Conservation (phyloP, 2,888 invertebrate genomes). For the Bursaphelenchus okinawaensis region DNA sequence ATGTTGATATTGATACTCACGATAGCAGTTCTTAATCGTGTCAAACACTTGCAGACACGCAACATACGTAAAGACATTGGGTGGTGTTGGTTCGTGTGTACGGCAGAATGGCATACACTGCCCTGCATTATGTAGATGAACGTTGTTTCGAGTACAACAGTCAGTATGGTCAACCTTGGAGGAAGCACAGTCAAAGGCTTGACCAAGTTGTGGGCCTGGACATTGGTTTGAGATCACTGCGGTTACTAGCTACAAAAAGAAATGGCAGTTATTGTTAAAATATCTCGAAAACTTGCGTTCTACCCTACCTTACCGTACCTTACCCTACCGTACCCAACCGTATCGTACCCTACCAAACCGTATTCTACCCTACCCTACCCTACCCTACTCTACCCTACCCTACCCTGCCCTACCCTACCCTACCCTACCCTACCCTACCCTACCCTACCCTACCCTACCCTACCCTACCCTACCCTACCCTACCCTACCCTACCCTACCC, state of each 20-base stretch:
- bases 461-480: too few species aligned
- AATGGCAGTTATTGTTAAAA: neutral
- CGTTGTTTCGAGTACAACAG: slow-evolving; percentile 41
- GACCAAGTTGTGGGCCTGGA: slow-evolving; percentile 49
- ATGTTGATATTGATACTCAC: slow-evolving; percentile 39
- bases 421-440: too few species aligned
- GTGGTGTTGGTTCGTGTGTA: slow-evolving; percentile 47
- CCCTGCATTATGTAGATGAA: slow-evolving; percentile 40
- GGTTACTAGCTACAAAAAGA: slow-evolving; percentile 38
- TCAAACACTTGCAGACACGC: slow-evolving; percentile 36
- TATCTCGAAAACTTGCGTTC: neutral
- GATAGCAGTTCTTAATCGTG: slow-evolving; percentile 36
- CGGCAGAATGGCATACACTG: slow-evolving; percentile 53
- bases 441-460: too few species aligned
- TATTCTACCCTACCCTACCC: too few species aligned
- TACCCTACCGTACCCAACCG: too few species aligned
- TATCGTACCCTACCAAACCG: too few species aligned
- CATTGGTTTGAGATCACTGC: slow-evolving; percentile 51
- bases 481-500: neutral
- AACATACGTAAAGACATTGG: slow-evolving; percentile 52
- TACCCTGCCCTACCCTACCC: too few species aligned
- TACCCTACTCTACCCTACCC: neutral
- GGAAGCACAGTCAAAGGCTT: slow-evolving; percentile 53
- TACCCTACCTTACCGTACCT: too few species aligned
- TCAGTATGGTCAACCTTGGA: slow-evolving; percentile 45